Evolutionary conservation across 2,797 vertebrate species (phyloP).

Genomic region (Mallotus villosus): DNA sequence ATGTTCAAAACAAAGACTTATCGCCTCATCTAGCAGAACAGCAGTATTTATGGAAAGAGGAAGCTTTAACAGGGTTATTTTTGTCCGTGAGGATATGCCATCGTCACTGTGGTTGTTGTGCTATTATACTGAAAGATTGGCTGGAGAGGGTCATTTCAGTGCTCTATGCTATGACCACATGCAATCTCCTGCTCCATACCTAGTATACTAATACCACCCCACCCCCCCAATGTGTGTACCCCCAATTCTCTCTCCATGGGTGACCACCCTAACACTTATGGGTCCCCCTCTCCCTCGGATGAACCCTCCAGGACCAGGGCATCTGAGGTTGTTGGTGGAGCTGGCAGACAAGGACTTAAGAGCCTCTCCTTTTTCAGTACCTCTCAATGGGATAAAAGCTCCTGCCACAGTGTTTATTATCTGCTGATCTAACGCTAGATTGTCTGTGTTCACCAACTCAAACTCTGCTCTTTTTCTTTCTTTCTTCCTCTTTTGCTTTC

Average conservation of each 20-base stretch:
- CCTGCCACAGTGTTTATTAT: background rate
- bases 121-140: background rate
- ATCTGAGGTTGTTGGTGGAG: background rate
- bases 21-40: background rate
- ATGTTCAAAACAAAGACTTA: constrained; percentile 4
- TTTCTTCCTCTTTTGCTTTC: background rate
- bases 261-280: background rate
- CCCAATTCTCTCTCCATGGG: background rate
- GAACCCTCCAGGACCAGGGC: too few species aligned
- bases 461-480: background rate
- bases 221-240: background rate
- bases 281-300: background rate
- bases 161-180: background rate
- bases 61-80: constrained; percentile 10
- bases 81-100: background rate
- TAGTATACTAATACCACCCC: background rate
- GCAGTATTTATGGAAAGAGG: background rate
- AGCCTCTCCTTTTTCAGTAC: constrained; percentile 1
- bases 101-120: background rate
- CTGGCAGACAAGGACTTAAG: too few species aligned
- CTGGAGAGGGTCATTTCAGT: background rate
- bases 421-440: background rate
- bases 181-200: background rate
- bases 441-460: background rate
- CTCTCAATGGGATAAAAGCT: background rate